phyloP scores from a whole-genome alignment of 2,113 vertebrate genomes.

The Ascaphus truei region DNA sequence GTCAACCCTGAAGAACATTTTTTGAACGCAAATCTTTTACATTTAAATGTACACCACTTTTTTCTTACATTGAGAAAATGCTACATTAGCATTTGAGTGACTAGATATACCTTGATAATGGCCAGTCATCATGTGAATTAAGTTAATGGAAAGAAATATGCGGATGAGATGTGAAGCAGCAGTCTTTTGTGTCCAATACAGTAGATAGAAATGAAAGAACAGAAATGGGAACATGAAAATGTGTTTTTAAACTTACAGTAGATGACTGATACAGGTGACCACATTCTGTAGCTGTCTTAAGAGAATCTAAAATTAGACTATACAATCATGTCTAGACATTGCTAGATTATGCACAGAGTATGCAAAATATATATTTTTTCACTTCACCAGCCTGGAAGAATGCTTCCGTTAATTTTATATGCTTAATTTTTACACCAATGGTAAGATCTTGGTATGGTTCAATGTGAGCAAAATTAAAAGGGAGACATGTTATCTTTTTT shows the following conservation, averaged over 20 bases:
- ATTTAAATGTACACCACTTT: too few relatives aligned
- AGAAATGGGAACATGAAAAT: not conserved
- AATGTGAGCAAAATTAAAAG: slow-evolving; percentile 35
- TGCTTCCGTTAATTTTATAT: slow-evolving; percentile 39
- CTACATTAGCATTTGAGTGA: too few relatives aligned
- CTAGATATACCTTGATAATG: too few relatives aligned
- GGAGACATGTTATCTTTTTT: not conserved
- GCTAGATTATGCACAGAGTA: slow-evolving; percentile 38
- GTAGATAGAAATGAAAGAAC: not conserved
- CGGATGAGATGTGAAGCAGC: too few relatives aligned
- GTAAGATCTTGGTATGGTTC: slow-evolving; percentile 29
- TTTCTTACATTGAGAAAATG: too few relatives aligned
- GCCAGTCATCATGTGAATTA: too few relatives aligned
- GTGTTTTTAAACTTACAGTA: slow-evolving; percentile 40
- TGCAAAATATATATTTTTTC: slow-evolving; percentile 45
- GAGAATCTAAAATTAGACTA: slow-evolving; percentile 42
- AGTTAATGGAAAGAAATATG: too few relatives aligned
- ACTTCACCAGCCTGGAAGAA: slow-evolving; percentile 40
- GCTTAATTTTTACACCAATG: slow-evolving; percentile 32
- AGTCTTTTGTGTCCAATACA: too few relatives aligned
- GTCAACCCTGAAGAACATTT: too few relatives aligned
- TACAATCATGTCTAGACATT: slow-evolving; percentile 49
- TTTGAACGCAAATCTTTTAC: too few relatives aligned
- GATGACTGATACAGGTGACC: slow-evolving; percentile 32
- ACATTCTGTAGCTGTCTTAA: slow-evolving; percentile 24